Conservation (phyloP, 1,140 invertebrate genomes). For the Mycetomoellerius zeteki region DNA sequence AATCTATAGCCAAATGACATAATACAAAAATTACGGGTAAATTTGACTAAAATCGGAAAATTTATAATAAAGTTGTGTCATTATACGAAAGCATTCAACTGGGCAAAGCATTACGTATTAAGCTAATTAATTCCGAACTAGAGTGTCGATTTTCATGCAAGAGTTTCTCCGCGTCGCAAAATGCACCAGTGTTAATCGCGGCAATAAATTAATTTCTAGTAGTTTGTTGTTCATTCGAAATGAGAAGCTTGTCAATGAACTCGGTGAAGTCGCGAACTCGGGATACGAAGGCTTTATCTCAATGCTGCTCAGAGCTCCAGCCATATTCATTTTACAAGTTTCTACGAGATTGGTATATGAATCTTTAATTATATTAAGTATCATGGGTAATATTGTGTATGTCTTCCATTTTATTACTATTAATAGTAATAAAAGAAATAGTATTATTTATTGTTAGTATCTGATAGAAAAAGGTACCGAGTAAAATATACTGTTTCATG, state of each 20-base stretch:
- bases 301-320: neutral
- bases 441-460: too few species aligned
- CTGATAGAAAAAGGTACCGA: neutral
- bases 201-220: constrained; percentile 53
- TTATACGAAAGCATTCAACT: constrained; percentile 31
- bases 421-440: neutral
- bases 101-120: constrained; percentile 25
- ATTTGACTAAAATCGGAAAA: constrained; percentile 24
- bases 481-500: neutral
- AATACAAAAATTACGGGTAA: neutral
- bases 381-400: neutral
- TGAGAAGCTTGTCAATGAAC: constrained; percentile 20
- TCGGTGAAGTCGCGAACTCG: neutral
- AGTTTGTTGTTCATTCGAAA: constrained; percentile 36
- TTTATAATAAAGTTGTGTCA: constrained; percentile 20
- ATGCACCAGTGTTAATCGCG: constrained; percentile 41
- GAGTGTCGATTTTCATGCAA: constrained; percentile 42
- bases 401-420: neutral
- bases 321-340: neutral
- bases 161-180: constrained; percentile 19
- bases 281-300: constrained; percentile 7
- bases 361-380: neutral
- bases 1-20: neutral
- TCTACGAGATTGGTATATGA: neutral
- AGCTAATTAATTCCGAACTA: constrained; percentile 31